phyloP scores from a whole-genome alignment of 2,888 invertebrate species.

The Geotrupes spiniger region DNA sequence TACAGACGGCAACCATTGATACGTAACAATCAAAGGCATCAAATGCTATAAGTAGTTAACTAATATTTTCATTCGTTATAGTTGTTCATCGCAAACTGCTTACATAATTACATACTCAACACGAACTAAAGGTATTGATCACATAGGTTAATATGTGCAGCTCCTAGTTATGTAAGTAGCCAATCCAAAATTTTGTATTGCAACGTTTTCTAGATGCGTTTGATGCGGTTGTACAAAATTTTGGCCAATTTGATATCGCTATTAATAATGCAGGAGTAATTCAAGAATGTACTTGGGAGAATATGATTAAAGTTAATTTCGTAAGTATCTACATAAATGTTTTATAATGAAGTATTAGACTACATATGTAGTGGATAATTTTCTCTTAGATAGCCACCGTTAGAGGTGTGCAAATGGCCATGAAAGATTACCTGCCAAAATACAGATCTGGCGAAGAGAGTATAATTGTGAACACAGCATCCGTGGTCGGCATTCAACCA shows the following conservation, averaged over 20 bases:
- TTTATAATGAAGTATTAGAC: neutral
- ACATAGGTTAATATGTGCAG: too few species aligned
- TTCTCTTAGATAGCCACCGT: conserved; percentile 15
- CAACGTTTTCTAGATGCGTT: conserved; percentile 30
- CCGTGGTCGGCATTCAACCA: conserved; percentile 26
- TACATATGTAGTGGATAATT: too few species aligned
- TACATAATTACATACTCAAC: too few species aligned
- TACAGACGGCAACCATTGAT: too few species aligned
- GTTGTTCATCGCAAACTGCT: too few species aligned
- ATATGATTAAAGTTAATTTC: conserved; percentile 28
- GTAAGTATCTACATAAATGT: conserved; percentile 24
- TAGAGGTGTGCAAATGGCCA: conserved; percentile 28
- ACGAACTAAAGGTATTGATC: too few species aligned
- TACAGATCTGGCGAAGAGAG: conserved; percentile 30
- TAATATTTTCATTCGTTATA: too few species aligned
- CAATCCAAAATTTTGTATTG: too few species aligned
- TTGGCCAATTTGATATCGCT: conserved; percentile 31
- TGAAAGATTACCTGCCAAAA: conserved; percentile 30
- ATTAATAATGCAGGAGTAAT: conserved; percentile 30
- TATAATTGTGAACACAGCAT: conserved; percentile 31
- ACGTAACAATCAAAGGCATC: too few species aligned
- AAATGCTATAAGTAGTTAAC: too few species aligned
- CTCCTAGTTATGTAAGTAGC: too few species aligned
- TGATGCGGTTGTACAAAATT: conserved; percentile 24
- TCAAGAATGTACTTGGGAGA: conserved; percentile 27